Base-by-base conservation (phyloP, 2,113 vertebrate genomes). In the Glaucidium brasilianum region DNA sequence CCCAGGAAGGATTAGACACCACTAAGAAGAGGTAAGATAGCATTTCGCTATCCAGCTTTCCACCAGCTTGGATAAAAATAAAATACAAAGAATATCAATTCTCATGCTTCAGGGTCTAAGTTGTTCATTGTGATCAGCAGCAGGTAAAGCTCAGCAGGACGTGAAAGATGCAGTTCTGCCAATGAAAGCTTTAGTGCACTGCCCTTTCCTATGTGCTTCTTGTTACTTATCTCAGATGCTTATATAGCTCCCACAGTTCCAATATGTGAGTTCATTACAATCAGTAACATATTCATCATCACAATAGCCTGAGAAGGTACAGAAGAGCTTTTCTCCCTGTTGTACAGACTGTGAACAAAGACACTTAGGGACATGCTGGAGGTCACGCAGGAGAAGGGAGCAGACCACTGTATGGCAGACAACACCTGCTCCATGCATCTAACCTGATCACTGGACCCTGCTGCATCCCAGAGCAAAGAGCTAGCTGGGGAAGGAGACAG, bases 111-210 rank as follows among this genome's bases (percentile, higher is more conserved):
- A 94, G 96, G 94, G 71, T 66, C 84, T 62, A 85, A 92, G 95
- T 92, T 95, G 74, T 76, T 94, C 95, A 95, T 91, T 95, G 97
- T 97, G 94, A 97, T 91, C 89, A 95, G 63, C 95, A 97, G 96
- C 91, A 94, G 93, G 94, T 47, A 85, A 92, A 95, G 77, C 97
- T 89, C 94, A 97, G 96, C 94, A 95, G 94, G 94, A 95, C 47
- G 92, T 62, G 74, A 95, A 91, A 95, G 91, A 95, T 90, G 91
- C 95, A 92, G 92, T 85, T 91, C 89, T 96, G 95, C 35, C 97
- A 95, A 27, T 91, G 92, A 89, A 95, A 95, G 92, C 88, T 91
- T 91, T 74, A 85, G 76, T 34, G 71, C 71, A 79, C 26, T 5
- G 74, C 84, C 91, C 86, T 87, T 95, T 95, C 89, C 96, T 56